A percentile compares a stretch with the other conserved stretches of the same genome.
phyloP scores from a whole-genome alignment of 2,797 vertebrate genomes.

The Sebastes nivosus region DNA sequence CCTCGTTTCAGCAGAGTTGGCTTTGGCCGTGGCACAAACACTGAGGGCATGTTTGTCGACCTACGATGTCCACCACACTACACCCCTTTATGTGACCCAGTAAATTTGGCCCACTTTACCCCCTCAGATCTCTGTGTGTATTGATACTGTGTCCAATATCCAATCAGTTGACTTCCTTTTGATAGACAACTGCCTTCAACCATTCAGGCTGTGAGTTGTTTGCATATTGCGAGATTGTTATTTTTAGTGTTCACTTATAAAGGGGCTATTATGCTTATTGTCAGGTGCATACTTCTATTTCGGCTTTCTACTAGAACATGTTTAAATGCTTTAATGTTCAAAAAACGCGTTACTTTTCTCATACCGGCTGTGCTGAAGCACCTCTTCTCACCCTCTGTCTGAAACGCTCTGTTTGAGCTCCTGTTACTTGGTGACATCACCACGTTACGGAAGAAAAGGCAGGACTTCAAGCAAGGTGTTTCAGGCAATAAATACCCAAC shows the following conservation, averaged over 20 bases:
- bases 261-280: no score
- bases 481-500: background rate
- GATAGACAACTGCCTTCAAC: background rate
- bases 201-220: fast-evolving
- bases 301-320: no score
- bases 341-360: no score
- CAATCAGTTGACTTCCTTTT: background rate
- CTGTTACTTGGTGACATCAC: no score
- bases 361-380: no score
- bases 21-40: background rate
- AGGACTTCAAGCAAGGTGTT: no score
- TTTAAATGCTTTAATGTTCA: no score
- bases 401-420: no score
- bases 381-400: no score
- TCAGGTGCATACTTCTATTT: no score
- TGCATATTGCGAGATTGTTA: background rate
- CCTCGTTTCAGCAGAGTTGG: background rate
- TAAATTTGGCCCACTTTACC: background rate
- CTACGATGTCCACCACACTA: background rate
- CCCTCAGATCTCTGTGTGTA: background rate
- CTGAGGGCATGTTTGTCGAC: background rate
- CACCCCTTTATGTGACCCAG: background rate
- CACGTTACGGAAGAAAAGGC: no score
- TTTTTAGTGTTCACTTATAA: background rate
- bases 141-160: background rate